A percentile compares a stretch with the other conserved stretches of the same genome.
phyloP scores from a whole-genome alignment of 2,113 vertebrate species.

The Rhea americana region DNA sequence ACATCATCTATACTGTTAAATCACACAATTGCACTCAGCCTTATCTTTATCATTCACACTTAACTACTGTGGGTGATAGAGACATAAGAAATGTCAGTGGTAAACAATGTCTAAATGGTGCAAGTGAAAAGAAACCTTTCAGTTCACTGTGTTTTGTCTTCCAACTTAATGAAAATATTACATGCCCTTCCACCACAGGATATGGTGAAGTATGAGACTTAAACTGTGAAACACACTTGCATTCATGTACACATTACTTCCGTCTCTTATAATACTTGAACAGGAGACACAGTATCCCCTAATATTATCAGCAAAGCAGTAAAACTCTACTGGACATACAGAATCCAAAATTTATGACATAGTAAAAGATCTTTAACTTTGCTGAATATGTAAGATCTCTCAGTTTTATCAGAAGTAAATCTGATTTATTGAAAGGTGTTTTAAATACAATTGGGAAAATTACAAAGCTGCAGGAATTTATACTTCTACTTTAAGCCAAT shows the following conservation, averaged over 20 bases:
- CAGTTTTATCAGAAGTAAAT: neutral
- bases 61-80: neutral
- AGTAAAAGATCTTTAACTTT: neutral
- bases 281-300: neutral
- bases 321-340: neutral
- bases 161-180: neutral
- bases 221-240: neutral
- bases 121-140: neutral
- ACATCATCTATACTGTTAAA: neutral
- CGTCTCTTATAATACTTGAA: neutral
- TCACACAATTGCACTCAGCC: neutral
- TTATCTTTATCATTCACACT: neutral
- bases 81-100: neutral
- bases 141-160: neutral
- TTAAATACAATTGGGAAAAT: neutral
- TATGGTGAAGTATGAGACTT: neutral
- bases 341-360: neutral
- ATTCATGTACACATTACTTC: neutral
- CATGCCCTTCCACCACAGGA: neutral
- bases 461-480: neutral
- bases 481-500: neutral
- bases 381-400: neutral
- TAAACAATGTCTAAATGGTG: neutral
- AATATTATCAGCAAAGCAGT: neutral
- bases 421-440: neutral